Percentiles rank a stretch among this genome's conserved stretches.
These are phyloP conservation scores for Panulirus ornatus DNA, from an alignment of 1,140 invertebrate genomes.

Conservation along the genomic window DNA sequence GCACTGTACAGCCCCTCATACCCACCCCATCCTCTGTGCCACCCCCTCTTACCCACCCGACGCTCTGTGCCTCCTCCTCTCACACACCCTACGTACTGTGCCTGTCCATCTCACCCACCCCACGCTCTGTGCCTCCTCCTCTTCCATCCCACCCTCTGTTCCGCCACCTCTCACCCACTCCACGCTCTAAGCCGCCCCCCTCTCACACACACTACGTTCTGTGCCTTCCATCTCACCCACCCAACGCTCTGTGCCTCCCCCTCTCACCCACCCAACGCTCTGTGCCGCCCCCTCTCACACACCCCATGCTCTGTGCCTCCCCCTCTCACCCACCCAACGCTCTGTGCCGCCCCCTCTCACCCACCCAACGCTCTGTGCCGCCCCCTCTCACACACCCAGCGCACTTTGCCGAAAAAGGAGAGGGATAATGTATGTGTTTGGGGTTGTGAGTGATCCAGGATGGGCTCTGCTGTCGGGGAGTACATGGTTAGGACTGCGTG, in stretches of 20 bases:
- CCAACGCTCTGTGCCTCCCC: too few species aligned
- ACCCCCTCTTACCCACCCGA: neutral
- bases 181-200: neutral
- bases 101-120: neutral
- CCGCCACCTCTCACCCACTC: neutral
- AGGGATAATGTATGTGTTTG: slow-evolving; percentile 14
- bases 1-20: neutral
- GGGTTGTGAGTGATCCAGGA: too few species aligned
- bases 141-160: neutral
- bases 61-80: neutral
- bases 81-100: neutral
- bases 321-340: neutral
- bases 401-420: neutral
- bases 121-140: neutral
- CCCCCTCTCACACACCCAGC: neutral
- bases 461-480: too few species aligned
- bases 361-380: neutral
- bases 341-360: neutral
- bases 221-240: neutral
- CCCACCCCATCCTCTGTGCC: neutral
- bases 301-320: neutral
- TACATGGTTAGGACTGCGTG: too few species aligned
- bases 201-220: neutral
- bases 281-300: slow-evolving; percentile 16
- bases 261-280: too few species aligned